phyloP scores from a whole-genome alignment of 1,140 invertebrate genomes.

The Cydia amplana region DNA sequence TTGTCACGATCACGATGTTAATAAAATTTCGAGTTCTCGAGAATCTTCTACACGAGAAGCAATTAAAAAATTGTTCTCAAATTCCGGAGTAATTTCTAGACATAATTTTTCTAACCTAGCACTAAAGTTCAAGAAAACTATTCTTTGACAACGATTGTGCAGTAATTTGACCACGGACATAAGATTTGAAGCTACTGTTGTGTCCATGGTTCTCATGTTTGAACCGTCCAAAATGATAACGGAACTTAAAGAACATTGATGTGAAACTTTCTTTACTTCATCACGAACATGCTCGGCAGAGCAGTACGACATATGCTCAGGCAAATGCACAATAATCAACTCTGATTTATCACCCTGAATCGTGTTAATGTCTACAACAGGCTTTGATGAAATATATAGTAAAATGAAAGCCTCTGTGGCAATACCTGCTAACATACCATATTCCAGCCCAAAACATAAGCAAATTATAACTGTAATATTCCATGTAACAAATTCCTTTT shows the following conservation, averaged over 20 bases:
- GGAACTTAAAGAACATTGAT: constrained; percentile 32
- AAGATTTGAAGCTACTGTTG: constrained; percentile 66
- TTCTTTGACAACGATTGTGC: constrained; percentile 48
- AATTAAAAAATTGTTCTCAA: constrained; percentile 55
- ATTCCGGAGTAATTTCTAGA: constrained; percentile 51
- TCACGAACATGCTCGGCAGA: constrained; percentile 61
- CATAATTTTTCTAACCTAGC: constrained; percentile 52
- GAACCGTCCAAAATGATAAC: constrained; percentile 62
- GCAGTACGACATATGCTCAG: constrained; percentile 60
- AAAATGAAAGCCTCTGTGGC: constrained; percentile 59
- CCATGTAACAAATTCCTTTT: constrained; percentile 57
- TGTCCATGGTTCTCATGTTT: constrained; percentile 60
- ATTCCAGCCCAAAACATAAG: constrained; percentile 64
- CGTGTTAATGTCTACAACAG: constrained; percentile 47
- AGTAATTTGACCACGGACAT: constrained; percentile 61
- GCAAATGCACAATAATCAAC: constrained; percentile 47
- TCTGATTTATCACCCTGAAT: constrained; percentile 45
- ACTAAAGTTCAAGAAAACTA: constrained; percentile 65
- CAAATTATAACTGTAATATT: constrained; percentile 55
- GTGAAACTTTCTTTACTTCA: constrained; percentile 49
- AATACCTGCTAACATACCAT: constrained; percentile 65
- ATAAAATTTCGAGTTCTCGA: background rate
- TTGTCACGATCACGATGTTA: background rate
- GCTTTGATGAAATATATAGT: constrained; percentile 58
- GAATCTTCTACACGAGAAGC: constrained; percentile 37